These are phyloP conservation scores for Microplitis mediator DNA, from an alignment of 1,140 invertebrate species.

Conservation along the genomic window DNA sequence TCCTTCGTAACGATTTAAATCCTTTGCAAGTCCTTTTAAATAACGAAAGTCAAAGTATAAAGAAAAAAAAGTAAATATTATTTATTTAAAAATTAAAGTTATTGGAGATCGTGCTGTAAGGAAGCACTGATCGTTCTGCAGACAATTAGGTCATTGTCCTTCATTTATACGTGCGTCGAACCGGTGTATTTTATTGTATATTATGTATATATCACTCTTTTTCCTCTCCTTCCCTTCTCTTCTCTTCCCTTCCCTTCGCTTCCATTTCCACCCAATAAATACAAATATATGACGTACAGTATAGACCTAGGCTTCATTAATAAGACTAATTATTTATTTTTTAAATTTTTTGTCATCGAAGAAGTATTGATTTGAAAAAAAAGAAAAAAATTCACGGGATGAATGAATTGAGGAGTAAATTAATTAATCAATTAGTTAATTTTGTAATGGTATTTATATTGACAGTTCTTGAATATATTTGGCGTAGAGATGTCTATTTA, in stretches of 20 bases:
- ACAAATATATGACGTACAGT: too few species aligned
- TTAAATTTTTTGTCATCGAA: too few species aligned
- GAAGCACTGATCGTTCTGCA: slow-evolving; percentile 55
- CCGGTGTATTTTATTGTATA: slow-evolving; percentile 41
- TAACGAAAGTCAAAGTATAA: not conserved
- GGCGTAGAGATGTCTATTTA: not conserved
- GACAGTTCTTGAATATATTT: too few species aligned
- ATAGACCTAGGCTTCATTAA: too few species aligned
- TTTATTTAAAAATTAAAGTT: slow-evolving; percentile 10
- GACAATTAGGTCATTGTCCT: slow-evolving; percentile 61
- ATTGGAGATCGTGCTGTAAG: slow-evolving; percentile 41
- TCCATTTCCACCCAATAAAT: too few species aligned
- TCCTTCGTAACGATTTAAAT: not conserved
- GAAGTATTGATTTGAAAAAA: too few species aligned
- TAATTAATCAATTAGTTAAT: too few species aligned
- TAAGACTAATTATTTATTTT: too few species aligned
- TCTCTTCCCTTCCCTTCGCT: not conserved
- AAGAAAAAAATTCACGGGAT: too few species aligned
- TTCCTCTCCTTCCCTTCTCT: not conserved
- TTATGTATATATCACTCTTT: slow-evolving; percentile 33
- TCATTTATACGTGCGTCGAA: slow-evolving; percentile 54
- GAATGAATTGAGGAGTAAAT: too few species aligned
- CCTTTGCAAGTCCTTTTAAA: too few species aligned
- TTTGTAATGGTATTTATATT: too few species aligned
- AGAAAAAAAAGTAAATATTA: not conserved